These are phyloP conservation scores for Pantala flavescens DNA, from an alignment of 1,140 invertebrate species.

Conservation along the genomic window DNA sequence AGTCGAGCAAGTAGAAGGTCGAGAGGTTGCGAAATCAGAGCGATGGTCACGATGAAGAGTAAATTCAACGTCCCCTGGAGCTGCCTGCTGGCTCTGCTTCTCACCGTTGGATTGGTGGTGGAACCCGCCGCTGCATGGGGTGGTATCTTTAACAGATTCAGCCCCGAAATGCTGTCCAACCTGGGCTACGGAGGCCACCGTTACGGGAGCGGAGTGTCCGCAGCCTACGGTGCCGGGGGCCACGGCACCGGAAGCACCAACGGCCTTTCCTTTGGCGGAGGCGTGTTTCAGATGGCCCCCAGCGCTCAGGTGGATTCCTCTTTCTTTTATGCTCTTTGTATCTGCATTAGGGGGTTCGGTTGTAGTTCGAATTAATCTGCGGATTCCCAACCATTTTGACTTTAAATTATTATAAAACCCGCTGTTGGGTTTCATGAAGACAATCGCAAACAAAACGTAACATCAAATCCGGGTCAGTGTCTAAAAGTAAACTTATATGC, in stretches of 20 bases:
- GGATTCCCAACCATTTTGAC: no score
- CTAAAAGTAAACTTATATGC: no score
- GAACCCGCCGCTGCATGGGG: constrained; percentile 53
- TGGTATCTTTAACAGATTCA: constrained; percentile 72
- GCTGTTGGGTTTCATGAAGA: no score
- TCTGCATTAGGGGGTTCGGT: no score
- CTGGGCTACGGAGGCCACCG: constrained; percentile 59
- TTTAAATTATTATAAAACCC: no score
- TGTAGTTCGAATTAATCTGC: no score
- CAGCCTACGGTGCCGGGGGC: background rate
- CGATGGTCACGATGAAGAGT: background rate
- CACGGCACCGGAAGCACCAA: background rate
- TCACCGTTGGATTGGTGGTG: background rate
- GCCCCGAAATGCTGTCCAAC: constrained; percentile 70
- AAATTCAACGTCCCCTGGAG: background rate
- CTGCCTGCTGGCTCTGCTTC: background rate
- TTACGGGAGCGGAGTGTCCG: constrained; percentile 32
- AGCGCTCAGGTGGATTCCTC: background rate
- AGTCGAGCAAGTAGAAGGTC: no score
- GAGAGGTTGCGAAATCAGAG: background rate
- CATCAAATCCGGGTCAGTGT: no score
- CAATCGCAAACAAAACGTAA: no score
- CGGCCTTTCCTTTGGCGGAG: background rate
- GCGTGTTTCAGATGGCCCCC: background rate
- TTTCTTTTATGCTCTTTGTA: no score